Conservation (phyloP, 2,113 vertebrate species). For the Hypanus sabinus region DNA sequence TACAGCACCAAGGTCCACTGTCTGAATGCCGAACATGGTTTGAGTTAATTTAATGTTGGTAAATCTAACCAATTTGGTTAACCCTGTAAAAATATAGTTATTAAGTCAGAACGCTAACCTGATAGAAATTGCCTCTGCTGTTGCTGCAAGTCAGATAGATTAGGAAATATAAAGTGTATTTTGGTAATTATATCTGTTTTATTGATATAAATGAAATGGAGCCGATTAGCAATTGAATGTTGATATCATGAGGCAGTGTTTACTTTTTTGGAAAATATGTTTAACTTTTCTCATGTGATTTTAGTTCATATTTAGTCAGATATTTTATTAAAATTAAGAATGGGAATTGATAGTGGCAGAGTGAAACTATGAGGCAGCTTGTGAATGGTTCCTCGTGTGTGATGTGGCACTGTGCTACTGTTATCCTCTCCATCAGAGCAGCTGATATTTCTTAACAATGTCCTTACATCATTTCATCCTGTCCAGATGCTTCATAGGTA, state of each 20-base stretch:
- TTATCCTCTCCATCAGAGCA: neutral
- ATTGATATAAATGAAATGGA: neutral
- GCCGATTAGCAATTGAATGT: neutral
- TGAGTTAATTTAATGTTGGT: neutral
- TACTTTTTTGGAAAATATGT: neutral
- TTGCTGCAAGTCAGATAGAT: neutral
- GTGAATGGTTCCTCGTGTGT: neutral
- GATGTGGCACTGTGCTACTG: neutral
- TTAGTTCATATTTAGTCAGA: neutral
- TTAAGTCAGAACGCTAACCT: neutral
- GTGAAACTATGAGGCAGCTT: constrained; percentile 6
- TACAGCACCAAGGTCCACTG: too few relatives aligned
- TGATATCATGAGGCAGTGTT: neutral
- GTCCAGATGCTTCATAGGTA: neutral
- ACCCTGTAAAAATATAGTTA: neutral
- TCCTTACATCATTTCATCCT: neutral
- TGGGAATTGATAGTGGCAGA: neutral
- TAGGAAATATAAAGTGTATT: neutral
- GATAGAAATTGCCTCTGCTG: neutral
- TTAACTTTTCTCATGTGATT: neutral
- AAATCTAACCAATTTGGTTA: neutral
- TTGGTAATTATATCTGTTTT: neutral
- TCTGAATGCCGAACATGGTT: neutral
- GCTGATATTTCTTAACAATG: neutral
- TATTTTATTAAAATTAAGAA: neutral